Evolutionary conservation across 2,888 invertebrate genomes (phyloP).

Genomic region (Lottia scabra): DNA sequence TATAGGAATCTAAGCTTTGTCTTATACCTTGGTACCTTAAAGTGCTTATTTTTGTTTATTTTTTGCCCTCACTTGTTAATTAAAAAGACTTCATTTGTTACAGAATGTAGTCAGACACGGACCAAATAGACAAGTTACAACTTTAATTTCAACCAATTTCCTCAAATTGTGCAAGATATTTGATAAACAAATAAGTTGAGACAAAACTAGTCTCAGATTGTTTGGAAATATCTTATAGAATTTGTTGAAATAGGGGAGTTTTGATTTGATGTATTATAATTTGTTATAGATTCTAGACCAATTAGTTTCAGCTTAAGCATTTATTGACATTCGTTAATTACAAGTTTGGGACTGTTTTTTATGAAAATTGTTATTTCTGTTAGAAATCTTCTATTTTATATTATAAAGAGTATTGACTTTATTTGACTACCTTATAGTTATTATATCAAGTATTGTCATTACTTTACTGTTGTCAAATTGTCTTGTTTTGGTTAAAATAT

Average conservation of each 20-base stretch:
- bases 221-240: too few species aligned
- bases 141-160: not conserved
- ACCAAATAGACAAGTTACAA: not conserved
- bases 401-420: not conserved
- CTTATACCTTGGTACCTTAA: not conserved
- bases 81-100: constrained; percentile 5
- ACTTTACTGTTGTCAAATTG: constrained; percentile 1
- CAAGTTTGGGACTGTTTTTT: constrained; percentile 4
- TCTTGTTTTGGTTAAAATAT: not conserved
- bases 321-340: constrained; percentile 3
- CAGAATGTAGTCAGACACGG: constrained; percentile 5
- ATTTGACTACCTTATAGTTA: constrained; percentile 7
- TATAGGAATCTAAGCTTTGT: not conserved
- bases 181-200: too few species aligned
- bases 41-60: not conserved
- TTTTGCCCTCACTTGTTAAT: constrained; percentile 2
- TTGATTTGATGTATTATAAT: constrained; percentile 2
- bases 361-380: constrained; percentile 5
- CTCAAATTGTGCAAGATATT: too few species aligned
- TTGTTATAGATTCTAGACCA: constrained; percentile 7
- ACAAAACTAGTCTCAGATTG: too few species aligned
- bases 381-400: constrained; percentile 1
- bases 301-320: constrained; percentile 2
- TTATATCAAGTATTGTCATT: constrained; percentile 7
- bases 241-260: not conserved